A percentile compares a stretch with the other conserved stretches of the same genome.
These are phyloP conservation scores for Hippoglossus stenolepis DNA, from an alignment of 2,113 vertebrate genomes.

Conservation along the genomic window DNA sequence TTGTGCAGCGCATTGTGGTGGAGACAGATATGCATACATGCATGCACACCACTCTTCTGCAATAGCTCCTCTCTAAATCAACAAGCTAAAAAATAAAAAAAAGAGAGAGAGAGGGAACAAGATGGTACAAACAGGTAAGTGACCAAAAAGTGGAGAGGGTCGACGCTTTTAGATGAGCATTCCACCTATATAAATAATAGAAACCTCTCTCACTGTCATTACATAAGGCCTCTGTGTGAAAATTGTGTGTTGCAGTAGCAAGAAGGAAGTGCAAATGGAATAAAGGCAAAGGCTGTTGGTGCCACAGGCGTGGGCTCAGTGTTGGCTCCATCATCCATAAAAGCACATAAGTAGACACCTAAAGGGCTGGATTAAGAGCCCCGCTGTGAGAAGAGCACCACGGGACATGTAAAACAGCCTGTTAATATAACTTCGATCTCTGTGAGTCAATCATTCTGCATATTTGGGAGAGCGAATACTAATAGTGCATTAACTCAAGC, in stretches of 20 bases:
- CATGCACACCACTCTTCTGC: background rate
- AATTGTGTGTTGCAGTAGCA: conserved; percentile 52
- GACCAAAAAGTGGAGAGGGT: conserved; percentile 38
- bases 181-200: conserved; percentile 69
- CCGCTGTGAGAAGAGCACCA: conserved; percentile 68
- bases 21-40: conserved; percentile 25
- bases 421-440: conserved; percentile 74
- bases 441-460: conserved; percentile 66
- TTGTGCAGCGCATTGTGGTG: conserved; percentile 21
- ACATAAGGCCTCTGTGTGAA: conserved; percentile 69
- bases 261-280: conserved; percentile 68
- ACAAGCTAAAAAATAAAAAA: conserved; percentile 10
- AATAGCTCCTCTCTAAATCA: conserved; percentile 23
- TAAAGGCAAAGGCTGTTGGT: conserved; percentile 61
- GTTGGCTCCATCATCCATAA: conserved; percentile 73
- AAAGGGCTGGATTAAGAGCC: conserved; percentile 74
- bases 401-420: conserved; percentile 78
- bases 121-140: conserved; percentile 51
- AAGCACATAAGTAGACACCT: conserved; percentile 78
- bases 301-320: conserved; percentile 64
- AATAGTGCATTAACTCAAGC: conserved; percentile 43
- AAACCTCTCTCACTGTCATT: conserved; percentile 66
- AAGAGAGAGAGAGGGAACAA: conserved; percentile 4
- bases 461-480: conserved; percentile 51
- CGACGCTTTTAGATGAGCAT: conserved; percentile 63